These are phyloP conservation scores for Parazoanthus swiftii DNA, from an alignment of 92 coral and sea anemone genomes.

Conservation along the genomic window DNA sequence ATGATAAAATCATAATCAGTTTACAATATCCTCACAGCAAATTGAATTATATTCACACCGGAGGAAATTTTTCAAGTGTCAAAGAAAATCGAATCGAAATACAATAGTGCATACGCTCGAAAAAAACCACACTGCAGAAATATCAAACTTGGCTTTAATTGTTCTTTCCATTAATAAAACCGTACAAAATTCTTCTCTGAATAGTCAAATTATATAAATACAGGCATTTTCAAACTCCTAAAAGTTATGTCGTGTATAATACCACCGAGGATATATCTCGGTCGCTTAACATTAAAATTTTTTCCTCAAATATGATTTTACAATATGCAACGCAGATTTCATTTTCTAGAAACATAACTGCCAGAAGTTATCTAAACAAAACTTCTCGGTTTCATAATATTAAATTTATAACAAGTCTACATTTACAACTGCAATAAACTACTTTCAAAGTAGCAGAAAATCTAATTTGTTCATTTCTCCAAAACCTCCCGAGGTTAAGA, in stretches of 20 bases:
- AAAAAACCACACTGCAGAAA: constrained; percentile 51
- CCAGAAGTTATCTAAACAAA: constrained; percentile 63
- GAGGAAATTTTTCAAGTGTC: not conserved
- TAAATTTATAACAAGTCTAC: constrained; percentile 91
- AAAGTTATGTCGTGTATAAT: constrained; percentile 48
- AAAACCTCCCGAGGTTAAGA: constrained; percentile 80
- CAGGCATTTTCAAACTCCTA: constrained; percentile 77
- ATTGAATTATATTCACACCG: too few relatives aligned
- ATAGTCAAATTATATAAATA: constrained; percentile 80
- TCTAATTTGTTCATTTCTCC: constrained; percentile 64
- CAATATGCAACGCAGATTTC: constrained; percentile 68
- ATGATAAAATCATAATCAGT: not conserved
- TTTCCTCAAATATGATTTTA: constrained; percentile 70
- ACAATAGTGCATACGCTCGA: not conserved
- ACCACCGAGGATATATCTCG: constrained; percentile 62
- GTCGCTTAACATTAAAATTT: constrained; percentile 73
- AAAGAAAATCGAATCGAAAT: not conserved
- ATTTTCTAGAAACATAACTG: constrained; percentile 81
- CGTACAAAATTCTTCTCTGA: constrained; percentile 85
- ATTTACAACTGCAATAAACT: constrained; percentile 77
- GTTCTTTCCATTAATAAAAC: constrained; percentile 77
- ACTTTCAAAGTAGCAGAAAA: constrained; percentile 93
- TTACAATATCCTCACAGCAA: not conserved
- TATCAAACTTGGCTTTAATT: constrained; percentile 80
- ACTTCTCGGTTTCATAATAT: constrained; percentile 75